Percentiles rank a stretch among this genome's conserved stretches.
Conservation (phyloP, 2,888 invertebrate genomes). For the Dendrolimus pini region DNA sequence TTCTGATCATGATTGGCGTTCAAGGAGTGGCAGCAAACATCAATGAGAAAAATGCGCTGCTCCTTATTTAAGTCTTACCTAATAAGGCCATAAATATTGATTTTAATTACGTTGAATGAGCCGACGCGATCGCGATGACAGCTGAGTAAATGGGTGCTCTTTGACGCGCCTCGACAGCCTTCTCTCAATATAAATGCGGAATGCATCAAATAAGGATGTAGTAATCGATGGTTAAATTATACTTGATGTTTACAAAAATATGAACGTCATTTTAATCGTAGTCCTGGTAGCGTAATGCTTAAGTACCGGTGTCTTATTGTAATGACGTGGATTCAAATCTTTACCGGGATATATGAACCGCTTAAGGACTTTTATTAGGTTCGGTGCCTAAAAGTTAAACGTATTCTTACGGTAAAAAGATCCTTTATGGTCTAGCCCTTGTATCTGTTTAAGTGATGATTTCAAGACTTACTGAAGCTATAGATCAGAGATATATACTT, state of each 20-base stretch:
- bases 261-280: too few species aligned
- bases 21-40: constrained; percentile 25
- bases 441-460: too few species aligned
- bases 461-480: too few species aligned
- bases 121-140: constrained; percentile 28
- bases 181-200: not conserved
- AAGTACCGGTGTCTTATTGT: too few species aligned
- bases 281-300: too few species aligned
- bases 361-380: too few species aligned
- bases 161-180: constrained; percentile 25
- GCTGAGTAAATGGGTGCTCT: constrained; percentile 29
- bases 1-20: constrained; percentile 7
- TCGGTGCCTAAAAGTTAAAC: too few species aligned
- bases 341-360: too few species aligned
- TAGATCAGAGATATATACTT: too few species aligned
- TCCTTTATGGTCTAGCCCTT: too few species aligned
- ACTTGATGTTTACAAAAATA: not conserved
- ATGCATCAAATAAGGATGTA: not conserved
- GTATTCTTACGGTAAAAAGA: too few species aligned
- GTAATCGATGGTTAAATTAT: not conserved
- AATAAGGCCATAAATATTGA: constrained; percentile 50
- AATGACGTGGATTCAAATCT: too few species aligned
- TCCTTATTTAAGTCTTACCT: constrained; percentile 37
- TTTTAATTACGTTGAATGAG: constrained; percentile 38
- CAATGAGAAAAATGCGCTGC: constrained; percentile 33